Evolutionary conservation across 2,888 invertebrate species (phyloP), one percentile per base, ranked within the genome.

Genomic region (Trissolcus japonicus): DNA sequence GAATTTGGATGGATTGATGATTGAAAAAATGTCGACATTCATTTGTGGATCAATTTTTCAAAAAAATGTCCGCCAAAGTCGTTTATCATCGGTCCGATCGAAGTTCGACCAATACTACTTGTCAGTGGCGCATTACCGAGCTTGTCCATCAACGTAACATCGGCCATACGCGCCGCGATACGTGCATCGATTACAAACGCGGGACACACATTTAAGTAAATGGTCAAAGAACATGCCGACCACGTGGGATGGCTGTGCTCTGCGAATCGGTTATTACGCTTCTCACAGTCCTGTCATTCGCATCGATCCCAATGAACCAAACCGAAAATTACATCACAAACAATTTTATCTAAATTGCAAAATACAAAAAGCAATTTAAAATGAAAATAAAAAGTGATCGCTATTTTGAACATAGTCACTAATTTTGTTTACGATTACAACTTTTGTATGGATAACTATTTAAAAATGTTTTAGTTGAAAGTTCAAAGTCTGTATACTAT

Each of bases 91-190:
- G 53, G 72, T 62, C 76, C 67, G 76, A 76, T 72, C 69, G 72
- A 62, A 67, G 72, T 71, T 61, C 67, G 76, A 76, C 76, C 62
- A 67, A 67, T 72, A 76, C 76, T 76, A 76, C 76, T 76, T 76
- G 76, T 72, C 76, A 72, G 72, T 72, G 57, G 61, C 61, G 57
- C 46, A 11, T 35, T 35, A 35, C 35, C 35, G 35, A 35, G 35
- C 35, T 35, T 35, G 35, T 35, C 35, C 35, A 35, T 35, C 35
- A 35, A 35, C 35, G 35, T 35, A 17, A 71, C 66, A 71, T 65
- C 66, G 7, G 46, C 53, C 57, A 76, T 69, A 69, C 54, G 56
- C 50, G 6, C 48, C n/a, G 62, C 51, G 60, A 63, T 74, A 74
- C 67, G 62, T 57, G 66, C 51, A 67, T 65, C 50, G 65, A 67